Evolutionary conservation across 2,113 vertebrate genomes (phyloP).

Genomic region (Scalopus aquaticus): DNA sequence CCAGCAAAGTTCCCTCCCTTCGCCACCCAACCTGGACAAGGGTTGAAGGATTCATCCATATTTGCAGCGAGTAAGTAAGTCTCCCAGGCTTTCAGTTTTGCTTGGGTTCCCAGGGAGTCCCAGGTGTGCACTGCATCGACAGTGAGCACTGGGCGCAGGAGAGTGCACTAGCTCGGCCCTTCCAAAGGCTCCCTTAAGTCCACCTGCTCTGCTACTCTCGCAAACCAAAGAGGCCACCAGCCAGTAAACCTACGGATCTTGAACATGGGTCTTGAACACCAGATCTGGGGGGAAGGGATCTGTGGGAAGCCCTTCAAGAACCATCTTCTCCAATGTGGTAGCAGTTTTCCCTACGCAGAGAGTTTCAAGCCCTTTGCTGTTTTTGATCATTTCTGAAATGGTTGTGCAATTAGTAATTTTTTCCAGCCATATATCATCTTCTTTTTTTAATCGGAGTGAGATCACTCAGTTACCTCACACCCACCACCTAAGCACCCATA

Average conservation of each 20-base stretch:
- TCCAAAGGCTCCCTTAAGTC: not conserved
- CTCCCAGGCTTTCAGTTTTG: not conserved
- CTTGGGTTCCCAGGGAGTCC: not conserved
- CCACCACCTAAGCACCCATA: no score
- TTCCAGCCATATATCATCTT: not conserved
- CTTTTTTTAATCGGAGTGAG: not conserved
- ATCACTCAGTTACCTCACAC: no score
- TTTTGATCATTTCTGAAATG: constrained; percentile 3
- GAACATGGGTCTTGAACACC: not conserved
- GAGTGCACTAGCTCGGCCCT: not conserved
- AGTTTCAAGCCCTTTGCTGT: constrained; percentile 12
- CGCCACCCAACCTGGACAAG: not conserved
- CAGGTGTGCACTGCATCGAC: rapidly evolving
- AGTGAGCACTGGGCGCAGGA: not conserved
- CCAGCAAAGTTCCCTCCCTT: not conserved
- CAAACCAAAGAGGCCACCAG: not conserved
- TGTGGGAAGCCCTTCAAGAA: not conserved
- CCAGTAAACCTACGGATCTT: not conserved
- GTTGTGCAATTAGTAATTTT: not conserved
- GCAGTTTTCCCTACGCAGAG: not conserved
- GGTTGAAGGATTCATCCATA: not conserved
- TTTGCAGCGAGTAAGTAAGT: not conserved
- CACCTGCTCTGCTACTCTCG: not conserved
- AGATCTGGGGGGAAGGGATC: no score
- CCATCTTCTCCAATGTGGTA: not conserved